Percentiles rank a stretch among this genome's conserved stretches.
These are phyloP conservation scores for Varecia variegata DNA, from an alignment of 2,797 vertebrate species.

Conservation along the genomic window DNA sequence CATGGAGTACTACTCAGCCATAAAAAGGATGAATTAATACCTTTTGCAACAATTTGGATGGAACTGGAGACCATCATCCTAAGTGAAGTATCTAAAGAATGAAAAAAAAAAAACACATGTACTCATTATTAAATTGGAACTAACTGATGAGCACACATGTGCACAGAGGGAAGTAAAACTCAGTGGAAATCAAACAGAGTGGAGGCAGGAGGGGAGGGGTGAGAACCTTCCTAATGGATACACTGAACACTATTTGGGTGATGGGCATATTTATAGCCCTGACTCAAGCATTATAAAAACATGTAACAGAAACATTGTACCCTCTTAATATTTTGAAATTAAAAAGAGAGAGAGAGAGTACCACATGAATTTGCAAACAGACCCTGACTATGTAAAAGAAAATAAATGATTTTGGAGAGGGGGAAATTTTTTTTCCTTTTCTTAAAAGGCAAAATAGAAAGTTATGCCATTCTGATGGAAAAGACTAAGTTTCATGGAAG, in stretches of 20 bases:
- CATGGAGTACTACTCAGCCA: not conserved
- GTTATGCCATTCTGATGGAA: not conserved
- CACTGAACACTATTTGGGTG: not conserved
- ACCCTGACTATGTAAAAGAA: not conserved
- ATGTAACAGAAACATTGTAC: not conserved
- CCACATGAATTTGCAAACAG: conserved; percentile 25
- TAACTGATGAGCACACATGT: not conserved
- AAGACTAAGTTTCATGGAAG: not conserved
- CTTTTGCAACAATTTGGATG: not conserved
- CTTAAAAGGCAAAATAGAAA: not conserved
- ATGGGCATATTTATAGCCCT: not conserved
- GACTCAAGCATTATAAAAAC: not conserved
- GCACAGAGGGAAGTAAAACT: not conserved
- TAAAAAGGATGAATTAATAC: not conserved
- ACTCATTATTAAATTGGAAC: not conserved
- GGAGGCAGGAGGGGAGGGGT: not conserved
- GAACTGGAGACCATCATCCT: not conserved
- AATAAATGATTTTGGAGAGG: not conserved
- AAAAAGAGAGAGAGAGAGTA: not conserved
- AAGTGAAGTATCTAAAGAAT: not conserved
- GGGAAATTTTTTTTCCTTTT: no score
- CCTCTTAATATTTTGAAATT: not conserved
- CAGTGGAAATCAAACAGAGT: not conserved
- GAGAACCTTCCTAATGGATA: not conserved
- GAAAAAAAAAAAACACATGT: not conserved